Percentiles rank a stretch among this genome's conserved stretches.
phyloP scores from a whole-genome alignment of 2,113 vertebrate species.

The Phalacrocorax brasilianus region DNA sequence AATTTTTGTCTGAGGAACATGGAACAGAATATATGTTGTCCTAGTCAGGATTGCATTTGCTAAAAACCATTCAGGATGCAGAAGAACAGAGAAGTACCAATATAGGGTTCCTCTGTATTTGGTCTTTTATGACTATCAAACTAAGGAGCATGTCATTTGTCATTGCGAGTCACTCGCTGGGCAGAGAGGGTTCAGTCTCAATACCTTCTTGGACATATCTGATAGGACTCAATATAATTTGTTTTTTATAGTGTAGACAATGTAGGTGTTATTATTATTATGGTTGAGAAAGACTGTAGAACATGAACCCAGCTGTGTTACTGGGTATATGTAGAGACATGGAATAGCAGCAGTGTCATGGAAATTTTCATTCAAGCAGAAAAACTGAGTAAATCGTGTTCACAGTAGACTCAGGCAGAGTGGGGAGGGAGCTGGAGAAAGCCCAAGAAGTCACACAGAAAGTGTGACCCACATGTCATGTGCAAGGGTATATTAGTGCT shows the following conservation, averaged over 20 bases:
- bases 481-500: background rate
- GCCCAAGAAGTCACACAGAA: background rate
- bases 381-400: background rate
- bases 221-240: background rate
- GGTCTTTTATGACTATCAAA: background rate
- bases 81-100: background rate
- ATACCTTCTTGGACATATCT: background rate
- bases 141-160: background rate
- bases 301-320: background rate
- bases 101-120: background rate
- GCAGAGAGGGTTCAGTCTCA: background rate
- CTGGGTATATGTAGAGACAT: background rate
- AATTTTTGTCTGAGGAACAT: background rate
- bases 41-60: background rate
- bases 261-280: background rate
- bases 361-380: background rate
- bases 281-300: background rate
- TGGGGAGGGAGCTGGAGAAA: background rate
- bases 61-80: background rate
- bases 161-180: rapidly evolving
- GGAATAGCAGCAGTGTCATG: background rate
- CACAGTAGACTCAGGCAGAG: background rate
- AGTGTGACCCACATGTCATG: background rate
- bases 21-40: background rate
- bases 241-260: background rate